Percentiles rank a stretch among this genome's conserved stretches.
phyloP scores from a whole-genome alignment of 2,888 invertebrate species.

The Frankliniella fusca region DNA sequence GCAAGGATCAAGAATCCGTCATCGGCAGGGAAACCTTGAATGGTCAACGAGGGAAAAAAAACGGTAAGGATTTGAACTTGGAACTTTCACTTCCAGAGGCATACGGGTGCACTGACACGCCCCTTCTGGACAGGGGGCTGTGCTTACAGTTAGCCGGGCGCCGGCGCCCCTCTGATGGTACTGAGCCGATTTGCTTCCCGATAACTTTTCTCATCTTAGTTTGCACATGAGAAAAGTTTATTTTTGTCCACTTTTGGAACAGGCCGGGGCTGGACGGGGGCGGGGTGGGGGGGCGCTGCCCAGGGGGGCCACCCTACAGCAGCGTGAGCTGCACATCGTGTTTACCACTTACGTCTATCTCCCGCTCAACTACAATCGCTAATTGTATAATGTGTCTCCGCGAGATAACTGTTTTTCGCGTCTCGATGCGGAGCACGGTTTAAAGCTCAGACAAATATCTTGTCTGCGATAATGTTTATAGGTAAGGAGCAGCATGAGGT shows the following conservation, averaged over 20 bases:
- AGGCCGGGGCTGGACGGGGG: background rate
- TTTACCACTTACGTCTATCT: background rate
- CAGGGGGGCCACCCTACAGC: background rate
- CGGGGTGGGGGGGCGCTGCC: background rate
- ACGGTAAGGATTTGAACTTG: background rate
- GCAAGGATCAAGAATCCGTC: too few species aligned
- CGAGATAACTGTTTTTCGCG: too few species aligned
- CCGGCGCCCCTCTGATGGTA: background rate
- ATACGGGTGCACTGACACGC: too few species aligned
- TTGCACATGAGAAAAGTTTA: background rate
- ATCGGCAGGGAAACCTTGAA: background rate
- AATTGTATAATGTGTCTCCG: too few species aligned
- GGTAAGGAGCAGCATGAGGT: too few species aligned
- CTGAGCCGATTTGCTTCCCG: background rate
- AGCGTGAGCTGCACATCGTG: background rate
- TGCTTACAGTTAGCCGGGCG: background rate
- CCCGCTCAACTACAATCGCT: background rate
- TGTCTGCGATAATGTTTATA: too few species aligned
- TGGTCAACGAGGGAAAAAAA: background rate
- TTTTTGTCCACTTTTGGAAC: too few species aligned
- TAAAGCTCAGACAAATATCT: too few species aligned
- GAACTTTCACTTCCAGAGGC: too few species aligned
- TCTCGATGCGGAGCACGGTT: too few species aligned
- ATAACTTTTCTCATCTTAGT: constrained; percentile 10
- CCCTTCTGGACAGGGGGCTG: background rate